A percentile compares a stretch with the other conserved stretches of the same genome.
Conservation (phyloP, 2,113 vertebrate species). For the Sander vitreus region DNA sequence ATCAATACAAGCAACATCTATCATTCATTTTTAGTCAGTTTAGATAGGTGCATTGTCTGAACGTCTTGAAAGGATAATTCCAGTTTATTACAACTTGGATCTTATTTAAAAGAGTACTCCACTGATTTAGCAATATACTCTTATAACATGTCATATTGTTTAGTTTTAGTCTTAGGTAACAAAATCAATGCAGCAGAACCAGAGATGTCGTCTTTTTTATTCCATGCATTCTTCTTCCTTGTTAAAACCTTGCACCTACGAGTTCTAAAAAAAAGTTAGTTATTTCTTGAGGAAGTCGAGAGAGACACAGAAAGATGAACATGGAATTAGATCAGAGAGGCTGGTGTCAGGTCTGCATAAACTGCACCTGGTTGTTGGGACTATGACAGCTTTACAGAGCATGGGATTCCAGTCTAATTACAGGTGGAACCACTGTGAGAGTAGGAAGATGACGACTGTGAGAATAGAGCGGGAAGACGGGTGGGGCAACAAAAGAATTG, state of each 20-base stretch:
- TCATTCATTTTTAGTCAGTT: neutral
- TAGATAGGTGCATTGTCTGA: neutral
- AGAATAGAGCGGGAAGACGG: conserved; percentile 42
- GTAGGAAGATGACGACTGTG: conserved; percentile 55
- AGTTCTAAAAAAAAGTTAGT: neutral
- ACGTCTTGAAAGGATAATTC: neutral
- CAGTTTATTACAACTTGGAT: neutral
- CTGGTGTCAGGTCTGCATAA: conserved; percentile 42
- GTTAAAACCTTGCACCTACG: neutral
- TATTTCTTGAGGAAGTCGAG: neutral
- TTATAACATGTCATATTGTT: too few species aligned
- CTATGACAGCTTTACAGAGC: conserved; percentile 77
- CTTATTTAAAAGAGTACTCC: neutral
- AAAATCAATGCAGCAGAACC: neutral
- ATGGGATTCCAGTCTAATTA: conserved; percentile 83
- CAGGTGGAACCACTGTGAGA: conserved; percentile 69
- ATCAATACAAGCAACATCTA: neutral
- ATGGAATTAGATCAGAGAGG: conserved; percentile 57
- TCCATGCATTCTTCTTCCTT: neutral
- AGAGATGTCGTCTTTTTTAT: neutral
- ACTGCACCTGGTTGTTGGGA: conserved; percentile 79
- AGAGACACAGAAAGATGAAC: conserved; percentile 16
- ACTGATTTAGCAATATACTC: neutral
- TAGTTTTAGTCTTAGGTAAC: too few species aligned
- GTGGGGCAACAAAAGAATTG: neutral